These are phyloP conservation scores for Aphrophora alni DNA, from an alignment of 2,888 invertebrate genomes.

Conservation along the genomic window DNA sequence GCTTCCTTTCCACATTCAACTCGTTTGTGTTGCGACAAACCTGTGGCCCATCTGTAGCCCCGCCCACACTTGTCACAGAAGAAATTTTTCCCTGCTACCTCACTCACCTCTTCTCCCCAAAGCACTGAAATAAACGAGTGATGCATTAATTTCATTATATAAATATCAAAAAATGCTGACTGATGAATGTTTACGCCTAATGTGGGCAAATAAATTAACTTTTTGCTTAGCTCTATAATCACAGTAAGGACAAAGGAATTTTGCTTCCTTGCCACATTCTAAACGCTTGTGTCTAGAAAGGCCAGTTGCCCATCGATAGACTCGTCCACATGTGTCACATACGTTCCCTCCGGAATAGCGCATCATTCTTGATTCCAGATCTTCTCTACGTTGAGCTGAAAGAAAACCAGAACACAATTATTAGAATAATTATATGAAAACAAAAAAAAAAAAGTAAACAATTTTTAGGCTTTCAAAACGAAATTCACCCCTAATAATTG, in stretches of 20 bases:
- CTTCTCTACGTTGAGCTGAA: constrained; percentile 22
- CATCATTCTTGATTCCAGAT: constrained; percentile 21
- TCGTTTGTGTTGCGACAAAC: constrained; percentile 48
- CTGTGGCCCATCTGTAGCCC: constrained; percentile 37
- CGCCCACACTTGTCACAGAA: constrained; percentile 39
- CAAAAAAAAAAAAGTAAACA: no score
- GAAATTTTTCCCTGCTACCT: constrained; percentile 9
- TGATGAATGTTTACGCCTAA: constrained; percentile 29
- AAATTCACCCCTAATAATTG: background rate
- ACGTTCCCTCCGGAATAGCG: constrained; percentile 32
- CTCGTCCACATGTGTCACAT: constrained; percentile 40
- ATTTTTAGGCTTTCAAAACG: background rate
- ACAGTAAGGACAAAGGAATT: constrained; percentile 81
- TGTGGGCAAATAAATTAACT: constrained; percentile 32
- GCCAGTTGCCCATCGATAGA: constrained; percentile 40
- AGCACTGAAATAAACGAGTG: background rate
- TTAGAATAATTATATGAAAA: background rate
- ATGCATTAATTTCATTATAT: background rate
- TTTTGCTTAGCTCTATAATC: constrained; percentile 77
- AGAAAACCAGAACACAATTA: background rate
- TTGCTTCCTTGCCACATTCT: constrained; percentile 75
- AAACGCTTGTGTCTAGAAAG: constrained; percentile 55
- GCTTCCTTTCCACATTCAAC: constrained; percentile 55
- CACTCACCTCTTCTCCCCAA: background rate
- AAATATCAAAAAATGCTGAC: background rate